Percentiles rank a stretch among this genome's conserved stretches.
These are phyloP conservation scores for Vicugna pacos DNA, from an alignment of 2,113 vertebrate species.

Conservation along the genomic window DNA sequence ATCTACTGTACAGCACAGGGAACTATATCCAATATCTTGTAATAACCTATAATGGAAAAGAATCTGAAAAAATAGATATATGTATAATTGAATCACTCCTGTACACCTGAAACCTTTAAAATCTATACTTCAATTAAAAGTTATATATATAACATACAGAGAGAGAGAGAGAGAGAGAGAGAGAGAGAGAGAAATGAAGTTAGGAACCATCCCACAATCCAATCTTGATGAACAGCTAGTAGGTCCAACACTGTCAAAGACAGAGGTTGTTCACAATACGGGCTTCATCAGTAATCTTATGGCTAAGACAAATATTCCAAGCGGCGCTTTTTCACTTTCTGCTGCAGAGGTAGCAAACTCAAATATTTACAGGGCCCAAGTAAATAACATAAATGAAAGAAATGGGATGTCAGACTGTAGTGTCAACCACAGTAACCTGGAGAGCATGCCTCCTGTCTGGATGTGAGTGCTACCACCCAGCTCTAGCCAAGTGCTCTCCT, in stretches of 20 bases:
- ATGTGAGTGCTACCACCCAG: neutral
- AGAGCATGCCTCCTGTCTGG: neutral
- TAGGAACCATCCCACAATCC: neutral
- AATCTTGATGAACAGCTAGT: neutral
- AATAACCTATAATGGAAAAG: too few species aligned
- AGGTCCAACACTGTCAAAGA: neutral
- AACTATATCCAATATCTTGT: too few species aligned
- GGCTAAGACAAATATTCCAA: neutral
- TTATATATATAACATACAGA: too few species aligned
- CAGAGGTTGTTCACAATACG: neutral
- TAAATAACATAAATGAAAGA: neutral
- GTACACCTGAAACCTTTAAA: too few species aligned
- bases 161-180: neutral
- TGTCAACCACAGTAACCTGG: neutral
- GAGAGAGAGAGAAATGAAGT: neutral
- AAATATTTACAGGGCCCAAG: neutral
- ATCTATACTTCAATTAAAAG: too few species aligned
- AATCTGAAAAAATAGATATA: too few species aligned
- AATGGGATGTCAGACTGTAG: neutral
- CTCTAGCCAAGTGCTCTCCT: neutral
- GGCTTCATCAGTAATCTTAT: neutral
- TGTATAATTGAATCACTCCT: too few species aligned
- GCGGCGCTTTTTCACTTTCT: neutral
- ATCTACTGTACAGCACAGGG: too few species aligned
- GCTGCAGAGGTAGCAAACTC: neutral